Conservation (phyloP, 2,113 vertebrate species). For the Montifringilla adamsi region DNA sequence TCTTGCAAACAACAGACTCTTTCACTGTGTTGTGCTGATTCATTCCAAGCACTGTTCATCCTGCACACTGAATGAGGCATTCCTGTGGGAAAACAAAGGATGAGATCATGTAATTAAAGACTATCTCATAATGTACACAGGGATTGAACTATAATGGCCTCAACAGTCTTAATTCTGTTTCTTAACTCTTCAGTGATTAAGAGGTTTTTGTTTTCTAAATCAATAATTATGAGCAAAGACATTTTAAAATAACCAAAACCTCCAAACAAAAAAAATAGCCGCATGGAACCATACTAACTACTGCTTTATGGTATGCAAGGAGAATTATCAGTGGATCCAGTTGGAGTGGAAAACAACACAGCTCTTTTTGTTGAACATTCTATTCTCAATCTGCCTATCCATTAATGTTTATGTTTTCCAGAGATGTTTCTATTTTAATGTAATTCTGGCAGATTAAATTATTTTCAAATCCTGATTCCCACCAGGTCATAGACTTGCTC, state of each 20-base stretch:
- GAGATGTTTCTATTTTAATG: neutral
- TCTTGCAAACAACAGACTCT: conserved; percentile 51
- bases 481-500: neutral
- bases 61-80: conserved; percentile 13
- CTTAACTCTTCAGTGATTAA: conserved; percentile 23
- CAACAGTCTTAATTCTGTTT: neutral
- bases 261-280: neutral
- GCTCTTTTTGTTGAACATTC: neutral
- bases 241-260: neutral
- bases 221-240: neutral
- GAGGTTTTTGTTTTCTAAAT: neutral
- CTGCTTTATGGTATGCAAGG: neutral
- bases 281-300: neutral
- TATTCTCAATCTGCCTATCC: neutral
- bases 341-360: neutral
- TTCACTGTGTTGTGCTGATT: conserved; percentile 36
- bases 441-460: conserved; percentile 1
- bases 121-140: conserved; percentile 27
- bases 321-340: neutral
- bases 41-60: conserved; percentile 37
- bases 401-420: neutral
- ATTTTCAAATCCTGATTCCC: neutral
- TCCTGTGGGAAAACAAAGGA: conserved; percentile 49
- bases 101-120: conserved; percentile 55
- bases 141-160: conserved; percentile 12